Evolutionary conservation across 2,113 vertebrate genomes (phyloP), one percentile per base, ranked within the genome.

Genomic region (Crotophaga sulcirostris): DNA sequence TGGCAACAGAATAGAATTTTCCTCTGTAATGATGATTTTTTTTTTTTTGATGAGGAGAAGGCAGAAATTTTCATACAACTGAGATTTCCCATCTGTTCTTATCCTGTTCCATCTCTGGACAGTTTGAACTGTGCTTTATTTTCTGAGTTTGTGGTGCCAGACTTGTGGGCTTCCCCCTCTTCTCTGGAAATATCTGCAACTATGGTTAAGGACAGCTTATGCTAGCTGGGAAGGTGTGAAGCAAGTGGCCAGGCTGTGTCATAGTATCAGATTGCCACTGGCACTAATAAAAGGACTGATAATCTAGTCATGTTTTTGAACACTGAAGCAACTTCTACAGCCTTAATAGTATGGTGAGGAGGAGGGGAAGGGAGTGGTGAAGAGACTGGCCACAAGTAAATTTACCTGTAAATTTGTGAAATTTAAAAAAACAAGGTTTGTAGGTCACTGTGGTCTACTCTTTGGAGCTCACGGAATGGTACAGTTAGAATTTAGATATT

Each of bases 251-350:
- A 52, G 72, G 49, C 67, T 93, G 69, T 40, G 63, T 69, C 25
- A 6, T 29, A 59, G 79, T 93, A 58, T 94, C 84, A 36, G 29
- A 24, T 96, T 85, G 45, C 84, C 47, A 16, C 70, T 49, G 38
- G 16, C 79, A 91, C 94, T 95, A 96, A 94, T 79, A 91, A 94
- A 95, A 89, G 59, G 64, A 58, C 81, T 77, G 91, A 85, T 93
- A 88, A 91, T 88, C 82, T 91, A 42, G 54, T 73, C 31, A 19
- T 90, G 75, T 16, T 88, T 92, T 74, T 91, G 42, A 90, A 67
- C 28, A 36, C 63, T 66, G 18, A 63, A 68, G 74, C 42, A 80
- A 51, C 13, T 58, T 62, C 23, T 91, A 0, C 26, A 28, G n/a
- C 20, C 40, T 84, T 79, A 33, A 55, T 45, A 40, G 44, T 40